Evolutionary conservation across 2,113 vertebrate species (phyloP), one percentile per base, ranked within the genome.

Genomic region (Xiphorhynchus elegans): DNA sequence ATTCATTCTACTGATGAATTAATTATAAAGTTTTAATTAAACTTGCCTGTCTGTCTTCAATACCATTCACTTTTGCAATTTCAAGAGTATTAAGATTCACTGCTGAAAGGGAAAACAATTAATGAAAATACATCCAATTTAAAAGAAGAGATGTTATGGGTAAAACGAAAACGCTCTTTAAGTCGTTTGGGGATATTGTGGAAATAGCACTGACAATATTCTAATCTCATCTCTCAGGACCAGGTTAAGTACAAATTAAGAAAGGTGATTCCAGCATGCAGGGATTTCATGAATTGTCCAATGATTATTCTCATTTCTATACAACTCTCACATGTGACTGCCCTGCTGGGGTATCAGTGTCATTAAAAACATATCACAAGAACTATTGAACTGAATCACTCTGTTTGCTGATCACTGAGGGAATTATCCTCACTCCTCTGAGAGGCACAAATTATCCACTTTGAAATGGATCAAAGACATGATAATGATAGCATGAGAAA

Each of bases 391-490:
- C 42, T 74, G 72, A 64, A 93, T 81, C 28, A 62, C 16, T 47
- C 39, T 92, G 63, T 79, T 94, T 92, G 83, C 83, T 74, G 79
- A 86, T 66, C 81, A 58, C 67, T 55, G 53, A 46, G 79, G 58
- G 89, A 93, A 90, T 83, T 86, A 46, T 66, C 67, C 55, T 47
- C 29, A 67, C 64, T 77, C 72, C 50, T 85, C 47, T 18, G 63
- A 90, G 86, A 92, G 68, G 39, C 75, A 92, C 35, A 90, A 66
- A 94, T 88, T 66, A 83, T 39, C 78, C 63, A 85, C 78, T 79
- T 29, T 1, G 25, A 35, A 84, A 91, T 93, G 70, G 58, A 95
- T 89, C 77, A 91, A 87, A 80, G 84, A 67, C 39, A 55, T 39
- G 19, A 42, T 78, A 87, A 94, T 39, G 62, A 84, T 6, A 72